Evolutionary conservation across 2,113 vertebrate genomes (phyloP).

Genomic region (Gulo gulo): DNA sequence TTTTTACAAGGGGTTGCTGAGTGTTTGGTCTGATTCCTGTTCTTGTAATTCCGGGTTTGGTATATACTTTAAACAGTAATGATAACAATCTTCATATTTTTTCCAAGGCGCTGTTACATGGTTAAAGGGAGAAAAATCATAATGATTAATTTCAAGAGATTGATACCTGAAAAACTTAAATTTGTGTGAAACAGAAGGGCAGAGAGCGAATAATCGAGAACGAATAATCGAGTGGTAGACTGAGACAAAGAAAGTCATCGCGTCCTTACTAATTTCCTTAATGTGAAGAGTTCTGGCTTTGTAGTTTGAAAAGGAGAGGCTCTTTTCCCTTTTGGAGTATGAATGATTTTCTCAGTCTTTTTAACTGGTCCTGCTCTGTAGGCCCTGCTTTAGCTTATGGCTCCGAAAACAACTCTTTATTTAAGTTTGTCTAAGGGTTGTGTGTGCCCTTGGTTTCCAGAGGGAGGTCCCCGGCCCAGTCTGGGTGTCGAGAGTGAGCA

Average conservation of each 20-base stretch:
- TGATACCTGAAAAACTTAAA: background rate
- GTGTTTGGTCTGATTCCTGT: background rate
- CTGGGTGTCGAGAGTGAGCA: background rate
- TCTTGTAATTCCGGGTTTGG: background rate
- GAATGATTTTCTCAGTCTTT: background rate
- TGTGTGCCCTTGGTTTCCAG: conserved; percentile 23
- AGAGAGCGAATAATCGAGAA: background rate
- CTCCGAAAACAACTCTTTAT: background rate
- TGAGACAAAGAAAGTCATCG: background rate
- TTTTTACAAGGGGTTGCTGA: background rate
- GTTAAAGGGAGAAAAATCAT: background rate
- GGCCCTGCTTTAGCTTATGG: background rate
- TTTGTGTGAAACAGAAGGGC: background rate
- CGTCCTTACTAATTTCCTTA: background rate
- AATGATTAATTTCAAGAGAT: background rate
- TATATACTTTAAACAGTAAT: background rate
- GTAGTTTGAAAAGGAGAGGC: background rate
- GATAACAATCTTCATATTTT: background rate
- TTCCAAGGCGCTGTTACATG: background rate
- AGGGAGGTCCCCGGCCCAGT: background rate
- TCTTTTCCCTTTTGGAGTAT: background rate
- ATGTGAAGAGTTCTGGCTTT: background rate
- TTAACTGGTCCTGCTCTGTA: background rate
- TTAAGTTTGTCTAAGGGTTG: background rate
- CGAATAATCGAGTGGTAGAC: background rate